These are phyloP conservation scores for Amphiura filiformis DNA, from an alignment of 35 echinoderm and acorn worm species.

Conservation along the genomic window DNA sequence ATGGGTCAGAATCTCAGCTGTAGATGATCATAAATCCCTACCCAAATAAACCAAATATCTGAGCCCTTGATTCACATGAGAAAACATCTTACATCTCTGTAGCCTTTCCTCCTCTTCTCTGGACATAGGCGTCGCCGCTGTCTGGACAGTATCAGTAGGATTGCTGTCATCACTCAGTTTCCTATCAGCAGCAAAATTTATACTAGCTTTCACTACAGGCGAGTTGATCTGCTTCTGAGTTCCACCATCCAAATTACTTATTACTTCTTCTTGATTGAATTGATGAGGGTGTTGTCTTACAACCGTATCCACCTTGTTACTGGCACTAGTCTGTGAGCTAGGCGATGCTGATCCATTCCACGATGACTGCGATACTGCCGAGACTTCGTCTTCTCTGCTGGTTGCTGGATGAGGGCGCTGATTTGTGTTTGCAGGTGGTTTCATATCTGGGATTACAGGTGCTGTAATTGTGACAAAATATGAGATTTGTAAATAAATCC, in stretches of 20 bases:
- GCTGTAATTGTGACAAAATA: too few species aligned
- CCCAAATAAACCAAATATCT: too few species aligned
- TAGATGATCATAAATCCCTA: too few species aligned
- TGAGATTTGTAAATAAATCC: too few species aligned
- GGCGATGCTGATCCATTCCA: neutral
- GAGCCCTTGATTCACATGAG: too few species aligned
- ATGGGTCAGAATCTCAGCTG: too few species aligned
- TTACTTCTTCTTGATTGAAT: neutral
- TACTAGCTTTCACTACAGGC: neutral
- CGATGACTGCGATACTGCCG: neutral
- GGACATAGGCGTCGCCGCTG: neutral
- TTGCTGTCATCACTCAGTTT: neutral
- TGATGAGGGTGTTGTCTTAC: too few species aligned
- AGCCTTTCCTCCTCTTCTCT: neutral
- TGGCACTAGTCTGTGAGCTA: neutral
- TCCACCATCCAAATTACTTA: neutral
- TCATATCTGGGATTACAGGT: too few species aligned
- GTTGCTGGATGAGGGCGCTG: neutral
- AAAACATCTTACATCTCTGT: neutral
- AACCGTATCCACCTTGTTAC: too few species aligned
- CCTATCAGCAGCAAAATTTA: neutral
- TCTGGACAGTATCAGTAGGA: neutral
- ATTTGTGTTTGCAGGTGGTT: neutral
- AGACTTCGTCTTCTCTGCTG: neutral
- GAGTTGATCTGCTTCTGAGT: neutral